These are phyloP conservation scores for Ylistrum balloti DNA, from an alignment of 1,140 invertebrate species.

Conservation along the genomic window DNA sequence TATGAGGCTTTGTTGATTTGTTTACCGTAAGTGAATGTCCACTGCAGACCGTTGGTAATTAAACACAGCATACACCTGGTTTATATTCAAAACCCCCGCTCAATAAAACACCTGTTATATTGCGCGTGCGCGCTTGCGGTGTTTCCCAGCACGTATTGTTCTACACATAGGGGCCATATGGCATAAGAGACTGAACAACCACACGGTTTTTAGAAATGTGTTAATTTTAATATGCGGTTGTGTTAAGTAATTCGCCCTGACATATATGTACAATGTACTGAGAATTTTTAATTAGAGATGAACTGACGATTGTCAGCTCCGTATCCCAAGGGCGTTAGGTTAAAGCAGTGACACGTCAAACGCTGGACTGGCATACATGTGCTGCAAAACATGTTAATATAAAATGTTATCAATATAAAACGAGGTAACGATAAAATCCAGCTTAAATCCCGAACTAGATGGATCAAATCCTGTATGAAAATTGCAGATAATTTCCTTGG, in stretches of 20 bases:
- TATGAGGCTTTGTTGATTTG: background rate
- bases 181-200: background rate
- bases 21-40: background rate
- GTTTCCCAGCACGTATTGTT: background rate
- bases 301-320: background rate
- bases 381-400: no score
- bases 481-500: no score
- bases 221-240: conserved; percentile 30
- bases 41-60: background rate
- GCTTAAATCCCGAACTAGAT: no score
- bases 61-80: background rate
- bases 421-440: no score
- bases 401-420: no score
- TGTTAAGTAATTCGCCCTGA: background rate
- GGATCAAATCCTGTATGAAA: no score
- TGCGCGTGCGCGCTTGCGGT: background rate
- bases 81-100: conserved; percentile 3
- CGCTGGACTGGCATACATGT: no score
- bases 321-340: background rate
- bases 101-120: background rate
- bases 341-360: background rate
- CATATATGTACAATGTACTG: background rate
- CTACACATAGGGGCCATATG: background rate
- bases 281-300: background rate
- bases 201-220: background rate